Base-by-base conservation (phyloP, 2,113 vertebrate genomes). In the Cryptomyrus ogoouensis region DNA sequence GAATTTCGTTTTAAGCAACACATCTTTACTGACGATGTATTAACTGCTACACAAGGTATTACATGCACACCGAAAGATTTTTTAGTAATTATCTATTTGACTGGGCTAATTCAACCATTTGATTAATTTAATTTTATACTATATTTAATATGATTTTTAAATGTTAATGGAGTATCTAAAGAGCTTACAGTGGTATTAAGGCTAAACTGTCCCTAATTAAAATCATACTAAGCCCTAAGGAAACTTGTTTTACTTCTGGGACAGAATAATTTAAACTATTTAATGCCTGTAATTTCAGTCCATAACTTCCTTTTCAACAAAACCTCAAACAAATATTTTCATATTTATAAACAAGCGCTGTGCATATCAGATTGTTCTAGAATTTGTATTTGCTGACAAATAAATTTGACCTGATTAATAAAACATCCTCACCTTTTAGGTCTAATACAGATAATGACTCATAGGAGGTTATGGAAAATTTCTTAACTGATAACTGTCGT, bases 181-280 rank as follows among this genome's bases (percentile, higher is more conserved):
- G 56, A 88, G 27, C 87, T 62, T 52, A 80, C 17, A 35, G 85
- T 27, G 50, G 85, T 27, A 87, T 53, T n/a, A 87, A 87, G 27
- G 50, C 85, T 53, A 87, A 86, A 86, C 47, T 86, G 44, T 49
- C 44, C 83, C 83, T 87, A 87, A 87, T 87, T 87, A 87, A 87
- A 87, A 86, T 86, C 83, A 86, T 5, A 86, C 83, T 46, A 86
- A 50, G 47, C 46, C 83, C 83, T 49, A 86, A 50, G 46, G 24
- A 86, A 50, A 50, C 83, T 86, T 50, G 83, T 86, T 86, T 27
- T 15, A 49, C 83, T 86, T 86, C 44, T 47, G 83, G 24, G 46
- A 85, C 44, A 86, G 44, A 86, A 27, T 27, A 86, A 86, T 27
- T 86, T 27, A 27, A 27, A 50, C 19, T 47, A 49, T 86, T 49